Conservation (phyloP, 2,888 invertebrate genomes). For the Euphydryas editha region DNA sequence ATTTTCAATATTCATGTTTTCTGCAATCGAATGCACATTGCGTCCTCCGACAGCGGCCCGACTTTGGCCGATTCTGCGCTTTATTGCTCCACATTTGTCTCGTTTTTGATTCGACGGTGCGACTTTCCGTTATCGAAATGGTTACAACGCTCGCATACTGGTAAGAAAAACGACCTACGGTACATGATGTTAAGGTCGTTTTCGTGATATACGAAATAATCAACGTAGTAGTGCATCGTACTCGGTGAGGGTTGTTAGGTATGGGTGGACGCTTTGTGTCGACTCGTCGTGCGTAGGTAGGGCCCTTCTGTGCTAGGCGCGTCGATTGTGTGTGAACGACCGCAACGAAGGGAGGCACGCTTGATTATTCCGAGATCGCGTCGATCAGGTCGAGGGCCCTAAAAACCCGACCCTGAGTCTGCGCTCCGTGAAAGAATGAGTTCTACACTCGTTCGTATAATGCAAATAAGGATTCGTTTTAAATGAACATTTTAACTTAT, state of each 20-base stretch:
- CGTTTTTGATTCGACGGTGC: slow-evolving; percentile 53
- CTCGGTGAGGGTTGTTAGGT: slow-evolving; percentile 60
- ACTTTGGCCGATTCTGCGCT: slow-evolving; percentile 59
- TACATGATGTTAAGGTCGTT: slow-evolving; percentile 46
- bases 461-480: slow-evolving; percentile 64
- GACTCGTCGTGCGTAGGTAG: slow-evolving; percentile 75
- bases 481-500: slow-evolving; percentile 58
- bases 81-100: slow-evolving; percentile 59
- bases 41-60: slow-evolving; percentile 52
- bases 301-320: slow-evolving; percentile 65
- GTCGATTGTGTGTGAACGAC: slow-evolving; percentile 82
- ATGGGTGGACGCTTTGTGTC: slow-evolving; percentile 75
- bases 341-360: slow-evolving; percentile 75
- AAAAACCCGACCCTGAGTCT: slow-evolving; percentile 58
- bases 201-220: slow-evolving; percentile 38
- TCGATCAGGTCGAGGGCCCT: slow-evolving; percentile 75
- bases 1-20: slow-evolving; percentile 75
- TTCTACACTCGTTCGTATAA: slow-evolving; percentile 60
- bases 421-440: slow-evolving; percentile 44
- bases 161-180: slow-evolving; percentile 39
- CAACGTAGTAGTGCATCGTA: slow-evolving; percentile 53
- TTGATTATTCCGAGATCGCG: slow-evolving; percentile 76
- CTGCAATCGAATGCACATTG: slow-evolving; percentile 73
- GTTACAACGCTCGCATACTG: slow-evolving; percentile 57
- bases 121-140: slow-evolving; percentile 54